These are phyloP conservation scores for Actinopyga echinites DNA, from an alignment of 53 echinoderm and acorn worm species.

Conservation along the genomic window DNA sequence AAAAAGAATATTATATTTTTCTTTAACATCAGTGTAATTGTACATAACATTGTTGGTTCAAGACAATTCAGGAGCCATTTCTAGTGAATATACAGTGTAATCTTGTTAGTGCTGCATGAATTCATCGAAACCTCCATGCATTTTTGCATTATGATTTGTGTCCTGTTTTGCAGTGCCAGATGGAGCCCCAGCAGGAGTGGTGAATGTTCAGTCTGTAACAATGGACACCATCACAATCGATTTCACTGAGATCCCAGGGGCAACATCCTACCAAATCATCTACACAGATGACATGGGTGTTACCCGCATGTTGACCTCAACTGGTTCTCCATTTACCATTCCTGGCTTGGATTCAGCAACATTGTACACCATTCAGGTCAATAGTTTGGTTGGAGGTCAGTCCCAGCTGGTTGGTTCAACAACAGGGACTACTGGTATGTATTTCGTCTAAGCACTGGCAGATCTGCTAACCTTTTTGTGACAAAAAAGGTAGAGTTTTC, in stretches of 20 bases:
- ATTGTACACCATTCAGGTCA: constrained; percentile 8
- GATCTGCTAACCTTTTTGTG: too few species aligned
- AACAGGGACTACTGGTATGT: constrained; percentile 10
- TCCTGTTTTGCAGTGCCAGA: neutral
- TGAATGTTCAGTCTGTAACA: constrained; percentile 1
- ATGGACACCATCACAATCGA: constrained; percentile 11
- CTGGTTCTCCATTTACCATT: constrained; percentile 7
- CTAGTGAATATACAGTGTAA: neutral
- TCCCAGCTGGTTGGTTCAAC: neutral
- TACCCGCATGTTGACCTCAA: neutral
- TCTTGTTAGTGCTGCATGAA: neutral
- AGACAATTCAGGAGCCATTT: too few species aligned
- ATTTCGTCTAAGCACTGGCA: neutral
- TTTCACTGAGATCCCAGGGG: neutral
- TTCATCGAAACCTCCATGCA: too few species aligned
- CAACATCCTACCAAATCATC: constrained; percentile 18
- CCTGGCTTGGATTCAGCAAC: neutral
- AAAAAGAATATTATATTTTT: too few species aligned
- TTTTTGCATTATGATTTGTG: too few species aligned
- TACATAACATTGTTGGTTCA: too few species aligned
- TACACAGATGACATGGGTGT: neutral
- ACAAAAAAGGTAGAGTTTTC: too few species aligned
- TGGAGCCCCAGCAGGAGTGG: neutral
- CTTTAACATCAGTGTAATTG: too few species aligned
- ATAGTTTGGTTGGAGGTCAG: neutral